phyloP scores from a whole-genome alignment of 30 jellyfish, hydroid and myxozoan genomes.

The Chrysaora quinquecirrha region DNA sequence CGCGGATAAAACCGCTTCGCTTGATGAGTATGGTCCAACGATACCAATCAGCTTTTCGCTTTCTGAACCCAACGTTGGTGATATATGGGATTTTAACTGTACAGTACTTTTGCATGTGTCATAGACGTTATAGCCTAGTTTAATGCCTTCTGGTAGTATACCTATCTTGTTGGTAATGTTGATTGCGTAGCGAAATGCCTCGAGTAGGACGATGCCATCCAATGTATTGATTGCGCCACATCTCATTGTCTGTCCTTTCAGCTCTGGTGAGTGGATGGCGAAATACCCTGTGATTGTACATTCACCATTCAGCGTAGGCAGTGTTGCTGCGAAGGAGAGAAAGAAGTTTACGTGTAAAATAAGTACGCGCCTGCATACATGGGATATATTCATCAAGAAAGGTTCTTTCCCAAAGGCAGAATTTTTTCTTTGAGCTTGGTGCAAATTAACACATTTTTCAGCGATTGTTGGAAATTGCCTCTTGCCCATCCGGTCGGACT shows the following conservation, averaged over 20 bases:
- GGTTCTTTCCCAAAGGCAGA: no score
- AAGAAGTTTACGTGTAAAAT: no score
- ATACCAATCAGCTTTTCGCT: slow-evolving; percentile 46
- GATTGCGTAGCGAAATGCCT: slow-evolving; percentile 80
- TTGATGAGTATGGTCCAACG: slow-evolving; percentile 75
- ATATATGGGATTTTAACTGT: slow-evolving; percentile 27
- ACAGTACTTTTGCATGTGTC: slow-evolving; percentile 76
- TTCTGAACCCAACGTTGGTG: slow-evolving; percentile 21
- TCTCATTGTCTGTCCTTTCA: slow-evolving; percentile 16
- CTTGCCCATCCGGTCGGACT: no score
- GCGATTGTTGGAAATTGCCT: no score
- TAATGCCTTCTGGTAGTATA: slow-evolving; percentile 39
- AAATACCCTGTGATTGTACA: slow-evolving; percentile 55
- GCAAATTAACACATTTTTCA: no score
- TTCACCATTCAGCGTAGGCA: slow-evolving; percentile 33
- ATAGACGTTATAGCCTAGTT: slow-evolving; percentile 53
- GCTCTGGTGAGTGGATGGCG: slow-evolving; percentile 59
- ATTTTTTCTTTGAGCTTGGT: no score
- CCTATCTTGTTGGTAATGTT: slow-evolving; percentile 33
- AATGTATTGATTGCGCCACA: slow-evolving; percentile 62
- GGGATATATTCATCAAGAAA: no score
- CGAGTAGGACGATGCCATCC: slow-evolving; percentile 67
- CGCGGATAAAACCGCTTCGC: slow-evolving; percentile 70
- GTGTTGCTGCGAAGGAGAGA: slow-evolving; percentile 17
- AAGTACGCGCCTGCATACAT: no score